These are phyloP conservation scores for Meleagris gallopavo DNA, from an alignment of 2,113 vertebrate species.

Conservation along the genomic window DNA sequence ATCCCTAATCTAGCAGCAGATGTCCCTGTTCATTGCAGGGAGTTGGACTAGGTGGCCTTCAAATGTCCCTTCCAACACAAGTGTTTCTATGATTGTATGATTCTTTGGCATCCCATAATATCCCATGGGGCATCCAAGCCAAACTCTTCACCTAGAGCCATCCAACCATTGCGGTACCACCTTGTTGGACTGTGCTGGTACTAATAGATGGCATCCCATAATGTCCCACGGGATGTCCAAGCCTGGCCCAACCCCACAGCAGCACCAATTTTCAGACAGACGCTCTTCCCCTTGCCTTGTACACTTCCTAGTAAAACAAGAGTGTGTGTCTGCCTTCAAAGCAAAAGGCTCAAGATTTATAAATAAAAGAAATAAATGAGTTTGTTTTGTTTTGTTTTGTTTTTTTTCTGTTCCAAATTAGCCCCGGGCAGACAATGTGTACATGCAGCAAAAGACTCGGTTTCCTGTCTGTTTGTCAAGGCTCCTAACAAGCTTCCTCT, in stretches of 20 bases:
- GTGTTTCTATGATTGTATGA: too few relatives aligned
- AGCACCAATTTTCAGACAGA: rapidly evolving
- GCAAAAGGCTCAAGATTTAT: not conserved
- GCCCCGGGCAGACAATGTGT: conserved; percentile 53
- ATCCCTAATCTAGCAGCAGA: too few relatives aligned
- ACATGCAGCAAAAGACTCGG: conserved; percentile 40
- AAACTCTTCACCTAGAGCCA: not conserved
- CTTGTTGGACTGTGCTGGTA: not conserved
- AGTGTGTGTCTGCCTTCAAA: not conserved
- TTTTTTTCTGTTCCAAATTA: conserved; percentile 73
- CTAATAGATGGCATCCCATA: not conserved
- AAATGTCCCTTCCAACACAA: too few relatives aligned
- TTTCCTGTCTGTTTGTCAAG: conserved; percentile 80
- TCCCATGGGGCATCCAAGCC: too few relatives aligned
- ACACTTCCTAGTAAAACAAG: not conserved
- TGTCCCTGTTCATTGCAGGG: too few relatives aligned
- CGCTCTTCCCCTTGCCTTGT: not conserved
- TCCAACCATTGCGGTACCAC: not conserved
- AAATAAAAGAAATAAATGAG: conserved; percentile 73
- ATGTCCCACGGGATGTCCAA: rapidly evolving
- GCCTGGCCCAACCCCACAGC: not conserved
- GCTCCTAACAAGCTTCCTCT: conserved; percentile 78
- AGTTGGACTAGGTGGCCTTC: too few relatives aligned
- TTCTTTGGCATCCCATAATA: too few relatives aligned
- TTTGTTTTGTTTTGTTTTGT: not conserved